Evolutionary conservation across 2,797 vertebrate genomes (phyloP).

Genomic region (Leucoraja ocellata): DNA sequence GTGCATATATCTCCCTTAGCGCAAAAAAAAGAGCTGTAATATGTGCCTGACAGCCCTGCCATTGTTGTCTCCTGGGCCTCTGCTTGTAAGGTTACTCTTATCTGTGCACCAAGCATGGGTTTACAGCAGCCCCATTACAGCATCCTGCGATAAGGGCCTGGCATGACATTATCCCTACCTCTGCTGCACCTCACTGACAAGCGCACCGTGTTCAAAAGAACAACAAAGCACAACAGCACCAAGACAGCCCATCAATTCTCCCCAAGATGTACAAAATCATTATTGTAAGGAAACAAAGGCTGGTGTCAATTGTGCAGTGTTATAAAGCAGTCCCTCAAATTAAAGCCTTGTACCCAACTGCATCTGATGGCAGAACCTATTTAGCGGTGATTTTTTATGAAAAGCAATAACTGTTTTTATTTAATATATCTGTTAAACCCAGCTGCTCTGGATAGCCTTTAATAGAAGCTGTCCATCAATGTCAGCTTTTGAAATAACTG

Average conservation of each 20-base stretch:
- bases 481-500: slow-evolving; percentile 79
- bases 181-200: slow-evolving; percentile 68
- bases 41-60: slow-evolving; percentile 55
- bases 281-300: slow-evolving; percentile 80
- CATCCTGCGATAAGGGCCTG: slow-evolving; percentile 76
- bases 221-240: slow-evolving; percentile 66
- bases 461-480: slow-evolving; percentile 97
- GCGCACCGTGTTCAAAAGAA: slow-evolving; percentile 68
- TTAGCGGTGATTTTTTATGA: slow-evolving; percentile 86
- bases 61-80: slow-evolving; percentile 61
- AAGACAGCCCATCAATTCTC: slow-evolving; percentile 89
- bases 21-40: slow-evolving; percentile 63
- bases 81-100: slow-evolving; percentile 69
- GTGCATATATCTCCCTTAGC: slow-evolving; percentile 54
- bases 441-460: slow-evolving; percentile 81
- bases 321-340: slow-evolving; percentile 89
- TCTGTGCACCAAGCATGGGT: slow-evolving; percentile 70
- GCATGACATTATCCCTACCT: slow-evolving; percentile 73
- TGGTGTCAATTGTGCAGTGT: slow-evolving; percentile 77
- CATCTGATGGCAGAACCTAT: slow-evolving; percentile 87
- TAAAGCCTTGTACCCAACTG: slow-evolving; percentile 94
- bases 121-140: slow-evolving; percentile 68
- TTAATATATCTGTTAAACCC: slow-evolving; percentile 93
- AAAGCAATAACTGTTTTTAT: slow-evolving; percentile 89
- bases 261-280: slow-evolving; percentile 80